These are phyloP conservation scores for Drosophila funebris DNA, from an alignment of 1,140 invertebrate species.

Conservation along the genomic window DNA sequence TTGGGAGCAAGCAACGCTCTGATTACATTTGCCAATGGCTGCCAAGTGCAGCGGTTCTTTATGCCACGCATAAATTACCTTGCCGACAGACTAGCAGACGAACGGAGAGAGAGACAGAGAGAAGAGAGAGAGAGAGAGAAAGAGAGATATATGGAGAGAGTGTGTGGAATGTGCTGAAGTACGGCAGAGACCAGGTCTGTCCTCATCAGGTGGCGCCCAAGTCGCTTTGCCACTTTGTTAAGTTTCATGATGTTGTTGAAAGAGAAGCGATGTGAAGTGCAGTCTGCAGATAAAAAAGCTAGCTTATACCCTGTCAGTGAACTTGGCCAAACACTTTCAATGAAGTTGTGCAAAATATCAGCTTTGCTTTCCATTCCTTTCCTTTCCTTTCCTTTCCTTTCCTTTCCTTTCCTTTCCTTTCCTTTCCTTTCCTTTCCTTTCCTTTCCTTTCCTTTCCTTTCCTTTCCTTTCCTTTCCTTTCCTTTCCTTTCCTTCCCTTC, in stretches of 20 bases:
- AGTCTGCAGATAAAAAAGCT: conserved; percentile 6
- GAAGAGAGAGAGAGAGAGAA: neutral
- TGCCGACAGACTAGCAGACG: conserved; percentile 6
- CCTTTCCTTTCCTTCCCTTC: neutral
- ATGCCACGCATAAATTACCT: conserved; percentile 59
- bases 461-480: no score
- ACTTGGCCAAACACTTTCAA: conserved; percentile 5
- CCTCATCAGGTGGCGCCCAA: neutral
- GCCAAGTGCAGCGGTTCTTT: conserved; percentile 47
- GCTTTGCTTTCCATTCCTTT: neutral
- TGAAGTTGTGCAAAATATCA: conserved; percentile 3
- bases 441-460: no score
- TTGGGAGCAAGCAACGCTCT: conserved; percentile 1
- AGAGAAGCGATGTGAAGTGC: conserved; percentile 16
- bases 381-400: no score
- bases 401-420: no score
- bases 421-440: neutral
- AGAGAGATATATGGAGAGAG: no score
- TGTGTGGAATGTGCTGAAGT: neutral
- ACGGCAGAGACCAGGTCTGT: neutral
- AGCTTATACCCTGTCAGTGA: conserved; percentile 5
- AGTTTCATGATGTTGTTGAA: conserved; percentile 27
- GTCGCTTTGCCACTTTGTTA: conserved; percentile 25
- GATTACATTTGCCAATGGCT: conserved; percentile 37
- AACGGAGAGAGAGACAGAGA: neutral